Percentiles rank a stretch among this genome's conserved stretches.
These are phyloP conservation scores for Chorisops tibialis DNA, from an alignment of 2,888 invertebrate genomes.

Conservation along the genomic window DNA sequence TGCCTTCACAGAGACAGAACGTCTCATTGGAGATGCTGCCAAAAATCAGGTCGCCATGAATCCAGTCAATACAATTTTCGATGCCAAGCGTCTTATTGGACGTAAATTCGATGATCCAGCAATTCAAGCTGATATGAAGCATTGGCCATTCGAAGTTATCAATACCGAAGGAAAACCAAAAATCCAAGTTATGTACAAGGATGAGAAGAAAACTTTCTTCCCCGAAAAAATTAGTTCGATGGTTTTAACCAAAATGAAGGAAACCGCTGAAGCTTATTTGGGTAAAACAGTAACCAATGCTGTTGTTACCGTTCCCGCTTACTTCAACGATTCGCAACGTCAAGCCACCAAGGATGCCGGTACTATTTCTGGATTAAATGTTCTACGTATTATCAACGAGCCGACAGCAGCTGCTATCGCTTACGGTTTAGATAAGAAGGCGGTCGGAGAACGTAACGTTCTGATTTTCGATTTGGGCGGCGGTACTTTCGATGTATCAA, in stretches of 20 bases:
- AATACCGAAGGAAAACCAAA: conserved; percentile 79
- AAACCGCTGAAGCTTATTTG: conserved; percentile 85
- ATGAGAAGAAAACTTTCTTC: conserved; percentile 86
- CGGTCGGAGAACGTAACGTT: conserved; percentile 77
- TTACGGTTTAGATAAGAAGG: conserved; percentile 87
- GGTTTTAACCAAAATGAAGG: no score
- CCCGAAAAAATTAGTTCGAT: no score
- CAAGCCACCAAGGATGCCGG: conserved; percentile 92
- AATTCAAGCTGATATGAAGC: conserved; percentile 95
- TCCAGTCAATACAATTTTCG: conserved; percentile 88
- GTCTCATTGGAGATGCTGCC: no score
- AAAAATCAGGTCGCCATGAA: conserved; percentile 88
- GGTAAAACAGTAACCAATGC: conserved; percentile 86
- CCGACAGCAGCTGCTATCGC: conserved; percentile 93
- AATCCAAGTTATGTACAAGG: conserved; percentile 84
- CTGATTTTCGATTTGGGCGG: conserved; percentile 86
- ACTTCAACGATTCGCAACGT: conserved; percentile 89
- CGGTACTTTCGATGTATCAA: conserved; percentile 95
- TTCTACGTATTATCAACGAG: conserved; percentile 93
- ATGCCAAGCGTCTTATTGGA: conserved; percentile 95
- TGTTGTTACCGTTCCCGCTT: conserved; percentile 89
- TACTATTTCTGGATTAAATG: conserved; percentile 85
- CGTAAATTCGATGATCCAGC: conserved; percentile 84
- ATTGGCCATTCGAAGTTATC: conserved; percentile 91
- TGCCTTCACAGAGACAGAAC: conserved; percentile 83